Evolutionary conservation across 2,113 vertebrate species (phyloP), one percentile per base, ranked within the genome.

Genomic region (Xyrauchen texanus): DNA sequence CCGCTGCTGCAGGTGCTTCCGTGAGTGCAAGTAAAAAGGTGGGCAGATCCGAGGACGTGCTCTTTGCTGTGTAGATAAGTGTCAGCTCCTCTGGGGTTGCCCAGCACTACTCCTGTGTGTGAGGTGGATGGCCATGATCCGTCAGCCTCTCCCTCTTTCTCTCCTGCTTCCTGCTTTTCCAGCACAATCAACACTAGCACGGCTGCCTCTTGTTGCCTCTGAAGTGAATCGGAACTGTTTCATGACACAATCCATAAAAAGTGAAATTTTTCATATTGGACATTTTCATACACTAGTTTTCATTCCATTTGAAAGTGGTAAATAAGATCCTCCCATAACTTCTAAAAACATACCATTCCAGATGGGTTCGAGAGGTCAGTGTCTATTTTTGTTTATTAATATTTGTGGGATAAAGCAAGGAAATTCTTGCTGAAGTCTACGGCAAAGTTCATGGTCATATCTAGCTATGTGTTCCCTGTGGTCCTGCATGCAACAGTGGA

Each of bases 41-140:
- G 0, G 94, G 94, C 71, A 92, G 93, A 63, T 91, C 94, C 0
- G 96, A 96, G 88, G 96, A 96, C 0, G 83, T 94, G 46, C 93
- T 98, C 87, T 96, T 97, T 15, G 96, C 96, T 82, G 90, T 97
- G 93, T 98, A 94, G 94, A 86, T 81, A 77, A 57, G 52, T 82
- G 44, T 69, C 57, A 8, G 16, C 49, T 64, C 13, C 34, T 71
- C 7, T 62, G 52, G 21, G 47, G 58, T 68, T 52, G 45, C 67
- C 21, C 77, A 62, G 47, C 21, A 46, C 57, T 52, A 46, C 55
- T 67, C 9, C 0, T 42, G 47, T 68, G 47, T 68, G 63, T 12
- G 53, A 21, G 74, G 58, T 73, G 70, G 61, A 68, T 16, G 42
- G 67, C 47, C 53, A 45, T 76, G 79, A 76, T 68, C 52, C 42